A percentile compares a stretch with the other conserved stretches of the same genome.
Conservation (phyloP, 2,888 invertebrate genomes). For the Athripsodes cinereus region DNA sequence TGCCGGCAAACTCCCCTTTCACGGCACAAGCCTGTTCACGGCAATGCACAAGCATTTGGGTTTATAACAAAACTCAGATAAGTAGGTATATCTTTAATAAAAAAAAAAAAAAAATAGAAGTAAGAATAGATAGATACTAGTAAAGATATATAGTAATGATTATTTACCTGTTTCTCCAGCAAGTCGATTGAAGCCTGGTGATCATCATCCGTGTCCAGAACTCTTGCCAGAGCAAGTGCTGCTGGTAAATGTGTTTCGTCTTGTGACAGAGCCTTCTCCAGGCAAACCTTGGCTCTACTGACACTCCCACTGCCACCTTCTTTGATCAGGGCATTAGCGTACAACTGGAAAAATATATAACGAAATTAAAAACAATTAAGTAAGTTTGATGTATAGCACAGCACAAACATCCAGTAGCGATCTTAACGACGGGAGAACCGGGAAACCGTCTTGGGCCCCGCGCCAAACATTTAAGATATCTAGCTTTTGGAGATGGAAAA, state of each 20-base stretch:
- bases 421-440: too few species aligned
- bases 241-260: conserved; percentile 69
- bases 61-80: too few species aligned
- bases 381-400: too few species aligned
- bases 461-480: too few species aligned
- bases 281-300: conserved; percentile 58
- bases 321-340: conserved; percentile 66
- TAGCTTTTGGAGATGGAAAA: too few species aligned
- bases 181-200: conserved; percentile 62
- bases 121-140: not conserved
- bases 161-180: conserved; percentile 55
- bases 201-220: conserved; percentile 60
- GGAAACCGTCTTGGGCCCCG: too few species aligned
- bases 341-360: conserved; percentile 59
- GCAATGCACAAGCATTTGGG: too few species aligned
- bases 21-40: too few species aligned
- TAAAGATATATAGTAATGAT: not conserved
- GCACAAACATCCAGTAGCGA: too few species aligned
- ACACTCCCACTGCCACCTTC: conserved; percentile 41
- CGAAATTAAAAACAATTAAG: too few species aligned
- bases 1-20: too few species aligned
- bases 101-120: not conserved
- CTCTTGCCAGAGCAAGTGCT: conserved; percentile 64
- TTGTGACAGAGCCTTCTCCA: conserved; percentile 66
- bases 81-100: too few species aligned